Conservation (phyloP, 2,888 invertebrate species). For the Dolichopus griseipennis region DNA sequence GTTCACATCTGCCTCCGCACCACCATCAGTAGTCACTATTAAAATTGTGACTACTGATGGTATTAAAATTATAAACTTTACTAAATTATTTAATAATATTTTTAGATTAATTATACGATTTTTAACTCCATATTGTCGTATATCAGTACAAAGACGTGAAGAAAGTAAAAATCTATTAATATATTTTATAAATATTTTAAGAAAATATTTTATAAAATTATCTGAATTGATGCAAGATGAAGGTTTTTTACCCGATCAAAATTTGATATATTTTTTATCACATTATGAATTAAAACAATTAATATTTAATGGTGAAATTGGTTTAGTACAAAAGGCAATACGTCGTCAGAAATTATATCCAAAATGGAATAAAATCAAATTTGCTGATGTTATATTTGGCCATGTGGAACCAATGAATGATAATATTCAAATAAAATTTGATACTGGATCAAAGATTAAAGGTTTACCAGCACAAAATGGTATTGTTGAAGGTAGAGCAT, state of each 20-base stretch:
- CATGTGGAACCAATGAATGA: conserved; percentile 37
- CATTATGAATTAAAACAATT: conserved; percentile 54
- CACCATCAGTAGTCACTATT: too few species aligned
- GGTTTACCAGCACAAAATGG: conserved; percentile 69
- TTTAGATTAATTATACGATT: conserved; percentile 51
- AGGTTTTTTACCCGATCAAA: conserved; percentile 55
- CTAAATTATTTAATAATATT: neutral
- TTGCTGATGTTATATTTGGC: conserved; percentile 52
- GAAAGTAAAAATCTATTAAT: conserved; percentile 55
- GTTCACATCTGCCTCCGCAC: too few species aligned
- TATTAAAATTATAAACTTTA: neutral
- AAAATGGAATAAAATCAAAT: conserved; percentile 52
- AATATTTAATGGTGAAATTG: conserved; percentile 47
- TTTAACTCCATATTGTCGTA: conserved; percentile 52
- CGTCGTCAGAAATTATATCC: conserved; percentile 54
- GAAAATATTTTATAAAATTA: conserved; percentile 51
- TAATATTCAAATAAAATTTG: conserved; percentile 7
- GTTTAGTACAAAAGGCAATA: conserved; percentile 57
- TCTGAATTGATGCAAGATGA: conserved; percentile 51
- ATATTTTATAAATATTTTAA: conserved; percentile 49
- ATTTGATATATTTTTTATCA: conserved; percentile 60
- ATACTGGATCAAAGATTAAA: conserved; percentile 29
- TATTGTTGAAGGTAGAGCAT: conserved; percentile 56
- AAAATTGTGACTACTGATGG: too few species aligned
- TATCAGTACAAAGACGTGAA: conserved; percentile 56